These are phyloP conservation scores for Calliphora vomitoria DNA, from an alignment of 2,888 invertebrate species.

Conservation along the genomic window DNA sequence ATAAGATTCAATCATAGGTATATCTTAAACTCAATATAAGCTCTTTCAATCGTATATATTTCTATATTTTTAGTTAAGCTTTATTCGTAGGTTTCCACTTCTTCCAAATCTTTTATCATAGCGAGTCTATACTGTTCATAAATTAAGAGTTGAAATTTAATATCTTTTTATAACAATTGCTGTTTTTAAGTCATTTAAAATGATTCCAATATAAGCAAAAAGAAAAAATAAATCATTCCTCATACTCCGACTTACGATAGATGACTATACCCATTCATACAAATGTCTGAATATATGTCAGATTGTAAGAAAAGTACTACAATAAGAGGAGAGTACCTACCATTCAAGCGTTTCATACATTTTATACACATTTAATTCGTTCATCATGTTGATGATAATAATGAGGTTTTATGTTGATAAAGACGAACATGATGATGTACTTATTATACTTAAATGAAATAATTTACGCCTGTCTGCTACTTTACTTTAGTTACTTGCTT, in stretches of 20 bases:
- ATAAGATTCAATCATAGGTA: too few species aligned
- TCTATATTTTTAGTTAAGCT: too few species aligned
- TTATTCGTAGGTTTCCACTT: too few species aligned
- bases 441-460: conserved; percentile 30
- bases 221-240: background rate
- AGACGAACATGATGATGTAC: conserved; percentile 11
- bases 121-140: background rate
- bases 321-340: conserved; percentile 5
- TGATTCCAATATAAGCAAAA: conserved; percentile 7
- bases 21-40: too few species aligned
- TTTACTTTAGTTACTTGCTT: background rate
- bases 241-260: background rate
- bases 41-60: too few species aligned
- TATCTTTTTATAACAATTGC: conserved; percentile 28
- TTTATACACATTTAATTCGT: conserved; percentile 49
- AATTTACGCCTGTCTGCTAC: conserved; percentile 44
- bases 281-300: background rate
- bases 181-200: conserved; percentile 13
- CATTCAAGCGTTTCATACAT: conserved; percentile 15
- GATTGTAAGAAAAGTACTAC: conserved; percentile 1
- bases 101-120: background rate
- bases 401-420: conserved; percentile 23
- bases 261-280: background rate
- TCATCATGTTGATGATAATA: conserved; percentile 39
- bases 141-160: conserved; percentile 32